Conservation (phyloP, 1,140 invertebrate species). For the Pogonomyrmex barbatus region DNA sequence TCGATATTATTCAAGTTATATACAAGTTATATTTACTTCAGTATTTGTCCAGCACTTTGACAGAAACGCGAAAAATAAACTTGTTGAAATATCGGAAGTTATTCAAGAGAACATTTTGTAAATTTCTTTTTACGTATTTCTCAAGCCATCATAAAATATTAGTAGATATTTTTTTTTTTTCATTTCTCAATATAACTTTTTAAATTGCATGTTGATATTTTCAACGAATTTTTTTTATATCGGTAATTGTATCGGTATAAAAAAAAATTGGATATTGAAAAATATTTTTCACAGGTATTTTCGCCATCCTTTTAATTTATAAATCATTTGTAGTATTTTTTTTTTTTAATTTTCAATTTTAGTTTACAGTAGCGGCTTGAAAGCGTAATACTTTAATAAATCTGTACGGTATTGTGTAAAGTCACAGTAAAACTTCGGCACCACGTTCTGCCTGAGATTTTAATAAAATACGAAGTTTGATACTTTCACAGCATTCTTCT, state of each 20-base stretch:
- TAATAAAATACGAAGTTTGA: conserved; percentile 21
- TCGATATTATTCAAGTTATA: neutral
- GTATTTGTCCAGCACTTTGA: neutral
- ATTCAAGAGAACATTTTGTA: neutral
- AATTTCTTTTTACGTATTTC: neutral
- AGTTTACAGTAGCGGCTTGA: neutral
- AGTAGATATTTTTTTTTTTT: neutral
- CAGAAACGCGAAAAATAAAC: neutral
- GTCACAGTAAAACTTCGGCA: neutral
- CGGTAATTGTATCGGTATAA: neutral
- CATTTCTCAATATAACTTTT: neutral
- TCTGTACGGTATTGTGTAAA: neutral
- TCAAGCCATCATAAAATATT: neutral
- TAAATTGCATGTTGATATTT: neutral
- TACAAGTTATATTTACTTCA: neutral
- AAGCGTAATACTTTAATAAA: neutral
- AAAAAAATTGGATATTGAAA: conserved; percentile 1
- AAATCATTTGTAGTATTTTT: neutral
- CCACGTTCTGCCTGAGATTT: neutral
- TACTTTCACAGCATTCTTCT: neutral
- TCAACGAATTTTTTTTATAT: neutral
- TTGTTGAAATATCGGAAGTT: neutral
- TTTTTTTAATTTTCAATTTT: neutral
- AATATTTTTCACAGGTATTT: conserved; percentile 5
- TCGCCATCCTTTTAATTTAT: neutral